A percentile compares a stretch with the other conserved stretches of the same genome.
These are phyloP conservation scores for Miniopterus natalensis DNA, from an alignment of 2,113 vertebrate species.

Conservation along the genomic window DNA sequence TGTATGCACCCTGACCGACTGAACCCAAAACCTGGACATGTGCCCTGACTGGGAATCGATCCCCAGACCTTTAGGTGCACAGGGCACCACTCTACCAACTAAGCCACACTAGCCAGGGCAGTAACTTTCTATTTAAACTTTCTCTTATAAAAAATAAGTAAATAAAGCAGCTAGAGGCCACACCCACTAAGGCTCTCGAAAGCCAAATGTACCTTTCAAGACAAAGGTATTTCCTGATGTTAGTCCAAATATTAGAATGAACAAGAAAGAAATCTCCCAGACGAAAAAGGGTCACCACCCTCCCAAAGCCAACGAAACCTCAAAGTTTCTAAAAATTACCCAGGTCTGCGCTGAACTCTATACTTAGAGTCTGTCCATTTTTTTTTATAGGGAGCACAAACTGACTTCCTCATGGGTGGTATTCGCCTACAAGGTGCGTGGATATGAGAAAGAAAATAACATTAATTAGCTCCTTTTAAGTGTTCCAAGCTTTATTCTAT, in stretches of 20 bases:
- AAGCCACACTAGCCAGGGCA: too few species aligned
- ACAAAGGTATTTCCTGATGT: neutral
- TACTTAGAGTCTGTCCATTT: neutral
- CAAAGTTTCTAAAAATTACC: neutral
- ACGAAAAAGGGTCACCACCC: neutral
- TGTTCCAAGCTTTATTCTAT: neutral
- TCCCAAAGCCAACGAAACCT: neutral
- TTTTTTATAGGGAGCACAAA: slow-evolving; percentile 22
- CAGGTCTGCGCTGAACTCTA: neutral
- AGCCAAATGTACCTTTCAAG: neutral
- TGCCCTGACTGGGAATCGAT: too few species aligned
- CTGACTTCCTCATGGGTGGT: neutral
- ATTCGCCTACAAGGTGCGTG: neutral
- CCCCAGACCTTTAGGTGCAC: too few species aligned
- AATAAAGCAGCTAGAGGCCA: neutral
- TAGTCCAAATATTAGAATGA: neutral
- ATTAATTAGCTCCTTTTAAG: neutral
- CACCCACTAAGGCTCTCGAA: neutral
- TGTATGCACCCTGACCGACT: too few species aligned
- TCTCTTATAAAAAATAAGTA: too few species aligned
- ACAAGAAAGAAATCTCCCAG: neutral
- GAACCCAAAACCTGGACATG: too few species aligned
- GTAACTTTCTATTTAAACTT: too few species aligned
- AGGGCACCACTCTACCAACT: too few species aligned
- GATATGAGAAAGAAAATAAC: neutral